Conservation (phyloP, 1,140 invertebrate species). For the Popillia japonica region DNA sequence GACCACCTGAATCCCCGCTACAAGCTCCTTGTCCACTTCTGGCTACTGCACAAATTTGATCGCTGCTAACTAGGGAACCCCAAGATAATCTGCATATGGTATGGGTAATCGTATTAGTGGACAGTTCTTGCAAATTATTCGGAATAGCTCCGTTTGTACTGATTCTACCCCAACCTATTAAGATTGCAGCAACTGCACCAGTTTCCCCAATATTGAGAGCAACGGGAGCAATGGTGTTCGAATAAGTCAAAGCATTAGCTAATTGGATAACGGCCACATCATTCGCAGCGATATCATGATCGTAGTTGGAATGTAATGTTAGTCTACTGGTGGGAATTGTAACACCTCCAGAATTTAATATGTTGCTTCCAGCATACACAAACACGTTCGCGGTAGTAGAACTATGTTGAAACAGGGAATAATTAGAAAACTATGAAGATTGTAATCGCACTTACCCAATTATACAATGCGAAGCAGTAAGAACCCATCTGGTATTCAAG, state of each 20-base stretch:
- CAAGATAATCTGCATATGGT: neutral
- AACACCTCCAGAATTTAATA: neutral
- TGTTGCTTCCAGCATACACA: too few relatives aligned
- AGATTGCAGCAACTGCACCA: neutral
- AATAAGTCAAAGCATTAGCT: neutral
- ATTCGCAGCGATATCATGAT: neutral
- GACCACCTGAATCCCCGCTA: neutral
- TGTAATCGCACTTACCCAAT: constrained; percentile 11
- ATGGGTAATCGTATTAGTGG: neutral
- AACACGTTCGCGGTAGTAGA: too few relatives aligned
- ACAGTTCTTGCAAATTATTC: constrained; percentile 2
- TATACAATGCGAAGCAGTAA: constrained; percentile 50
- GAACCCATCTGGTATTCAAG: constrained; percentile 24
- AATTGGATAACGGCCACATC: neutral
- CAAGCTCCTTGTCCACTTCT: neutral
- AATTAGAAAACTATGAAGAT: too few relatives aligned
- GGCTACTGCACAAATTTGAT: neutral
- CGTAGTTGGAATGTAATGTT: neutral
- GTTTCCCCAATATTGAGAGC: neutral
- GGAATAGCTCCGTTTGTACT: neutral
- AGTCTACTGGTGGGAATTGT: neutral
- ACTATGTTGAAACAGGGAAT: too few relatives aligned
- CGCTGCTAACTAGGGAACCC: neutral
- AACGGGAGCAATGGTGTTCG: neutral
- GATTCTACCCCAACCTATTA: neutral